phyloP scores from a whole-genome alignment of 2,797 vertebrate species.

The Sebastes cheni region DNA sequence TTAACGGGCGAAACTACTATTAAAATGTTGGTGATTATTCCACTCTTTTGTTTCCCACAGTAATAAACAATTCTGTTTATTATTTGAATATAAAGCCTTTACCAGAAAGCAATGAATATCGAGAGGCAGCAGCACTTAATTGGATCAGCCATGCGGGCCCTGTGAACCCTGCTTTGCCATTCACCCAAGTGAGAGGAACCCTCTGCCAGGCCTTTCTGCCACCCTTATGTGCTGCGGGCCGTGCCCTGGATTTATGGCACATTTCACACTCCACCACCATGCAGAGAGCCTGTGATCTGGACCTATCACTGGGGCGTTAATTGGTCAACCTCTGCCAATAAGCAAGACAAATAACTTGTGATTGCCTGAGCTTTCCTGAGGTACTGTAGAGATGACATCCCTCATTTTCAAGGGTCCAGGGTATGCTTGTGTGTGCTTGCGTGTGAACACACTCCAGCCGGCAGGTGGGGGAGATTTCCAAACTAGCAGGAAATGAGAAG shows the following conservation, averaged over 20 bases:
- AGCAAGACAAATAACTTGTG: constrained; percentile 75
- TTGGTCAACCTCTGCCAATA: constrained; percentile 78
- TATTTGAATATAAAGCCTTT: constrained; percentile 21
- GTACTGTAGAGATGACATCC: constrained; percentile 53
- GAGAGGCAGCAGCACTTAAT: constrained; percentile 30
- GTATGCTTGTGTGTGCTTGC: neutral
- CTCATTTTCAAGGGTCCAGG: constrained; percentile 6
- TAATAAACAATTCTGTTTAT: neutral
- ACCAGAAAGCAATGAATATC: constrained; percentile 21
- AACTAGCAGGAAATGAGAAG: constrained; percentile 75
- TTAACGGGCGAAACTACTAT: neutral
- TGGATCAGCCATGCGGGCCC: constrained; percentile 41
- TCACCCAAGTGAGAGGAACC: constrained; percentile 55
- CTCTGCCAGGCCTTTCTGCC: constrained; percentile 67
- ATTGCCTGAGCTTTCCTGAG: constrained; percentile 70
- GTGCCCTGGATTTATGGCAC: constrained; percentile 78
- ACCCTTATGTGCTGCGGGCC: constrained; percentile 68
- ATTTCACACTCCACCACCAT: constrained; percentile 78
- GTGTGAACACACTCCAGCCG: neutral
- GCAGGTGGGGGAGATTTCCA: constrained; percentile 9
- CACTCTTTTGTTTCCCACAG: neutral
- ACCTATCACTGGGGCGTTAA: constrained; percentile 76
- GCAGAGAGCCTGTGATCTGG: constrained; percentile 72
- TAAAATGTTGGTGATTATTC: neutral
- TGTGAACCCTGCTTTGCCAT: constrained; percentile 55